Evolutionary conservation across 2,888 invertebrate species (phyloP).

Genomic region (Thecophora atra): DNA sequence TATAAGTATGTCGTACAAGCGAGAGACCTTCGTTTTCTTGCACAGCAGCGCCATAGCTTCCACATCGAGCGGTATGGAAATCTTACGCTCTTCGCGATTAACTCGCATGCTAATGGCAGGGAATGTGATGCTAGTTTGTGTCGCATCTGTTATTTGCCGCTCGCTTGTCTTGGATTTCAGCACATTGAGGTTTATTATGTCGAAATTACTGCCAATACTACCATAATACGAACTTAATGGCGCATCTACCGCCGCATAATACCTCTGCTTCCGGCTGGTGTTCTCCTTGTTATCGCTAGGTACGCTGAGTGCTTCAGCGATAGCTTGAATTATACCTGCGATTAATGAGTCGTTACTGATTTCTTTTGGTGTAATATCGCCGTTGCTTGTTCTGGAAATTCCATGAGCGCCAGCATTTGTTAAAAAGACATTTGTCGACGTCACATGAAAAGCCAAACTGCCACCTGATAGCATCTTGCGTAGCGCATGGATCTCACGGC

Average conservation of each 20-base stretch:
- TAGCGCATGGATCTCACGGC: constrained; percentile 72
- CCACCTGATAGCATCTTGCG: constrained; percentile 79
- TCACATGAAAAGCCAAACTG: constrained; percentile 76
- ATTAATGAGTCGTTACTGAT: constrained; percentile 54
- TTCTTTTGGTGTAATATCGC: constrained; percentile 34
- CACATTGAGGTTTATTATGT: constrained; percentile 60
- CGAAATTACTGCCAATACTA: constrained; percentile 56
- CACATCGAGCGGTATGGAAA: constrained; percentile 71
- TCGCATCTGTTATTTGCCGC: constrained; percentile 41
- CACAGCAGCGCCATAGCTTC: constrained; percentile 79
- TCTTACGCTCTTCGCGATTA: constrained; percentile 54
- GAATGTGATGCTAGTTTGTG: constrained; percentile 33
- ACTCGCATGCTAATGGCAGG: constrained; percentile 55
- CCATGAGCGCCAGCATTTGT: constrained; percentile 67
- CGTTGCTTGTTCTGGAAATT: constrained; percentile 33
- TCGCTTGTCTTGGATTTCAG: constrained; percentile 61
- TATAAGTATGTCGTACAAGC: constrained; percentile 78
- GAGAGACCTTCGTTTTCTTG: constrained; percentile 71
- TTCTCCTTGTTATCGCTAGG: constrained; percentile 44
- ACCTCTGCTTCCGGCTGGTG: constrained; percentile 39
- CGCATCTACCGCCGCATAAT: constrained; percentile 22
- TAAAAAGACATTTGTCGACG: constrained; percentile 73
- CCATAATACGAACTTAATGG: constrained; percentile 46
- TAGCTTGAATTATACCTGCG: constrained; percentile 49
- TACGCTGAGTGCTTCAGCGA: constrained; percentile 45